phyloP scores from a whole-genome alignment of 2,113 vertebrate species.

The Sorex araneus region DNA sequence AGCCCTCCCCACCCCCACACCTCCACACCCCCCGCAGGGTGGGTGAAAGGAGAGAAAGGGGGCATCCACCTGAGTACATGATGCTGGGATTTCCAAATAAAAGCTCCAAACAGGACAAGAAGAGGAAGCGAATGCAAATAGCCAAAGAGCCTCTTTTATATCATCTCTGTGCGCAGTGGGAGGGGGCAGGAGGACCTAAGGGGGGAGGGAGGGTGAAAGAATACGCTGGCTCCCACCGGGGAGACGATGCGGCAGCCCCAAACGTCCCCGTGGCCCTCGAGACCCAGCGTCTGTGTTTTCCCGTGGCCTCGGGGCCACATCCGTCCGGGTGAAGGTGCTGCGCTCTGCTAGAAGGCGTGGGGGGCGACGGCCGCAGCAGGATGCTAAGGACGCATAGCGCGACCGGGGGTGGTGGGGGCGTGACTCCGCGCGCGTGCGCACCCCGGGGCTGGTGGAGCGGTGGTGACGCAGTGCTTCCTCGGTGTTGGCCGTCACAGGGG shows the following conservation, averaged over 20 bases:
- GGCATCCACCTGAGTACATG: background rate
- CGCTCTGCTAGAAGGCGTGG: constrained; percentile 67
- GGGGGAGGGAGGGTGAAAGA: constrained; percentile 37
- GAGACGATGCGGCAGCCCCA: constrained; percentile 11
- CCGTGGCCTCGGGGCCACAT: constrained; percentile 68
- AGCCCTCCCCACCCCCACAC: background rate
- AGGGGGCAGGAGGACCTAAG: constrained; percentile 60
- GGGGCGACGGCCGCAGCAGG: constrained; percentile 67
- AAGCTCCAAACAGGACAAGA: constrained; percentile 75
- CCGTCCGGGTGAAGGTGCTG: constrained; percentile 44
- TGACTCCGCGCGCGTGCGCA: too few species aligned
- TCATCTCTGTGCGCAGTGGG: constrained; percentile 75
- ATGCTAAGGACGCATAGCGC: constrained; percentile 56
- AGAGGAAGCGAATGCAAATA: constrained; percentile 82
- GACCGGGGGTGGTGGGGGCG: too few species aligned
- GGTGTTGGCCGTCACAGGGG: background rate
- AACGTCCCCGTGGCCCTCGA: constrained; percentile 43
- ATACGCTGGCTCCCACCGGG: constrained; percentile 61
- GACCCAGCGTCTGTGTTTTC: constrained; percentile 51
- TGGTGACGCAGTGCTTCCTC: constrained; percentile 57
- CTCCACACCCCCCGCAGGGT: too few species aligned
- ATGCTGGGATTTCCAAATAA: constrained; percentile 23
- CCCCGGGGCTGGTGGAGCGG: constrained; percentile 54
- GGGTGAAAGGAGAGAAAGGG: too few species aligned
- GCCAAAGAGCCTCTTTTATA: constrained; percentile 82